Evolutionary conservation across 2,113 vertebrate genomes (phyloP), one percentile per base, ranked within the genome.

Genomic region (Monarcha castaneiventris): DNA sequence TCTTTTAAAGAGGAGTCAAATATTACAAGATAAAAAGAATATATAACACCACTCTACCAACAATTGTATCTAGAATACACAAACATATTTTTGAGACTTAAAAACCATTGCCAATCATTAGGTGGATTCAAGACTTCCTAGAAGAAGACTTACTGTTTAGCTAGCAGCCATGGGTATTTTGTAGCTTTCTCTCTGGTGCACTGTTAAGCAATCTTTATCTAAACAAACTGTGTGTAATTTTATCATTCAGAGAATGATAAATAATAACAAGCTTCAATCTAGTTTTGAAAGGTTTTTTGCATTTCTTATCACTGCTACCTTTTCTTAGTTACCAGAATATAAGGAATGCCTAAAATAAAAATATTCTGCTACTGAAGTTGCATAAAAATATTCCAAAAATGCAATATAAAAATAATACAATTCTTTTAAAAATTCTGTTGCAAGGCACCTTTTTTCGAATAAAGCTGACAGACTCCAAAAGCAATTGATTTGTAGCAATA

Each of bases 251-350:
- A 87, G 66, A 94, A 83, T 29, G 25, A 49, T 35, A 75, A 66
- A 55, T 56, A 68, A 73, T 44, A 92, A 87, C 33, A 81, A 95
- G 6, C 4, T 54, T 91, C 48, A 74, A 48, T 68, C 61, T 74
- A 85, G 71, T 76, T 97, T 94, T 91, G 59, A 97, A 97, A 58
- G 83, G 29, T 29, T 54, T 83, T 52, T 68, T 91, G 37, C 26
- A 52, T 96, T 81, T 94, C n/a, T 92, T 59, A 13, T 29, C 30
- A 68, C 11, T 56, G 3, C 3, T 13, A 30, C 33, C 29, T 82
- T 74, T 66, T 49, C 2, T 30, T 80, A 59, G 5, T 59, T 72
- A 48, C 25, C 48, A 64, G n/a, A 56, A 56, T 69, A 20, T 52
- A 91, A 59, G 8, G 22, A 54, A 39, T 33, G 8, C 56, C 41